Base-by-base conservation (phyloP, 2,113 vertebrate genomes). In the Garra rufa region DNA sequence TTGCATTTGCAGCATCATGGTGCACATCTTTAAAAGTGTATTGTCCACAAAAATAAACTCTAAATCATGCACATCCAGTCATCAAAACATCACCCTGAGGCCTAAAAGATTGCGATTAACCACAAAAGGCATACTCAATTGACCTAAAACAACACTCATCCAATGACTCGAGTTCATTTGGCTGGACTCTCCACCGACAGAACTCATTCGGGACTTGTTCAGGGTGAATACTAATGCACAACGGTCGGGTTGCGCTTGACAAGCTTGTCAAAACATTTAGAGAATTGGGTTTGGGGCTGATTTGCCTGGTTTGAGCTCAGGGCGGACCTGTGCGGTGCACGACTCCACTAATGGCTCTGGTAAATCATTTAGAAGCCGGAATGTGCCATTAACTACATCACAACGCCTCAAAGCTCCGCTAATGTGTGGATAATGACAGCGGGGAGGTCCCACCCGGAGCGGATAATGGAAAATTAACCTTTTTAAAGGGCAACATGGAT, bases 381-480 rank as follows among this genome's bases (percentile, higher is more conserved):
- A 91, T 91, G 92, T 91, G 92, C 93, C 91, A 91, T 92, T 88
- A 90, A 91, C 89, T 89, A 86, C 90, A 92, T 92, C 92, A 90
- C 80, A 81, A 89, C 59, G 87, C 85, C 76, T 88, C 88, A 83
- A 73, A 85, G 87, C 87, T 55, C 26, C 63, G 46, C 88, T 93
- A 93, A 94, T 94, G 93, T 95, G 93, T 90, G 89, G 91, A 90
- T 93, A 94, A 94, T 93, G 91, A 91, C 89, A 93, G 90, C 85
- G 78, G 90, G 89, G 89, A 85, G 89, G 90, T 89, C 90, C 88
- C 83, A 57, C 83, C 83, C 80, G 67, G 90, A 90, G 70, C 75
- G 9, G 87, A 90, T 93, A 93, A 94, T 94, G 90, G 93, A 63
- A 90, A 90, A 88, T 90, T 93, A 94, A 95, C 92, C 90, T 90